These are phyloP conservation scores for Mungos mungo DNA, from an alignment of 2,113 vertebrate species.

Conservation along the genomic window DNA sequence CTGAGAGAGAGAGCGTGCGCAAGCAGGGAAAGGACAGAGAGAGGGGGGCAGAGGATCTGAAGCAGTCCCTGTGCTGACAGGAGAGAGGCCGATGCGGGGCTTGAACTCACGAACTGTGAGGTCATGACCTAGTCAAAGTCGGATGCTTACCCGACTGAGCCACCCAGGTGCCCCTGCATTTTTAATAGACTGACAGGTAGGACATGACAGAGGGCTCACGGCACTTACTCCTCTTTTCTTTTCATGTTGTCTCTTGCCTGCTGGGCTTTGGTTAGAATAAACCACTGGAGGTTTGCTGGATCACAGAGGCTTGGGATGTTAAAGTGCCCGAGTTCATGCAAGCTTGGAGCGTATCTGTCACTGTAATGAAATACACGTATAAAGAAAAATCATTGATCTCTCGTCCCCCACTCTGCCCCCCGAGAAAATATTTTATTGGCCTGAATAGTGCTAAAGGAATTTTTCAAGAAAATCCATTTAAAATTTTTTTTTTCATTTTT, in stretches of 20 bases:
- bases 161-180: too few species aligned
- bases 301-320: conserved; percentile 90
- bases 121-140: too few species aligned
- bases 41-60: too few species aligned
- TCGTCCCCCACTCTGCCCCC: not conserved
- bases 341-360: conserved; percentile 87
- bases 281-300: conserved; percentile 88
- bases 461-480: not conserved
- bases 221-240: conserved; percentile 90
- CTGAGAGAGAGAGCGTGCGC: too few species aligned
- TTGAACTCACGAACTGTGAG: too few species aligned
- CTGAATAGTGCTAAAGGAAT: not conserved
- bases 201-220: not conserved
- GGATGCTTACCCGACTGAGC: too few species aligned
- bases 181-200: not conserved
- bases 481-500: too few species aligned
- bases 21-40: too few species aligned
- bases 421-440: not conserved
- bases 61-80: too few species aligned
- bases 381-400: not conserved
- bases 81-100: too few species aligned
- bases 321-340: conserved; percentile 95
- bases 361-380: conserved; percentile 81
- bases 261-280: conserved; percentile 90
- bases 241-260: conserved; percentile 90